phyloP scores from a whole-genome alignment of 2,113 vertebrate genomes.

The Pithys albifrons region DNA sequence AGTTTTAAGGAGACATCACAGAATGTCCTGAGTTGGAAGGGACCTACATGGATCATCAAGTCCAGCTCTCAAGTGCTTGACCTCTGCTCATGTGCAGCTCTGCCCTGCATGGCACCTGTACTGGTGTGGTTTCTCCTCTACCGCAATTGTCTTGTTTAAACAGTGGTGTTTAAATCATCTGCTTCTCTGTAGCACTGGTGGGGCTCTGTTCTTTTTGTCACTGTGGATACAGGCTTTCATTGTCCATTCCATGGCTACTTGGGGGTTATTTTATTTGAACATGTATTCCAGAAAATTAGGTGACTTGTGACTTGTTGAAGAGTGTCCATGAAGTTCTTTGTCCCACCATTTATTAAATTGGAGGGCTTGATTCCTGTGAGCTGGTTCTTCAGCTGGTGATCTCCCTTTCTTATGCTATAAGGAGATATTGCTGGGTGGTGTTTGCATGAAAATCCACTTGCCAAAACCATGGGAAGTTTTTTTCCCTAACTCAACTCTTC shows the following conservation, averaged over 20 bases:
- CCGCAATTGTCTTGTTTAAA: not conserved
- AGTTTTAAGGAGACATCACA: not conserved
- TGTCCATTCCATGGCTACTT: not conserved
- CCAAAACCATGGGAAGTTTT: not conserved
- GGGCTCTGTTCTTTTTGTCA: not conserved
- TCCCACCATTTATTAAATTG: not conserved
- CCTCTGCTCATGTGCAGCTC: not conserved
- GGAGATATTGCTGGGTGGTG: not conserved
- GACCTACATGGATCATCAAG: not conserved
- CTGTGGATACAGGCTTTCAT: not conserved
- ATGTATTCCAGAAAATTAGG: not conserved
- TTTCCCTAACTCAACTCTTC: not conserved
- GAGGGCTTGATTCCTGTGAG: not conserved
- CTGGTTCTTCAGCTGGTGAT: not conserved
- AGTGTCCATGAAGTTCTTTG: not conserved
- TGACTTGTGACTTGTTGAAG: not conserved
- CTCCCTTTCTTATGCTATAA: not conserved
- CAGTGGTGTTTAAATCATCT: not conserved
- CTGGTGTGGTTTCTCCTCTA: not conserved
- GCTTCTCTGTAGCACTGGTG: not conserved
- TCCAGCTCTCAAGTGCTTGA: not conserved
- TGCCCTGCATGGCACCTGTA: not conserved
- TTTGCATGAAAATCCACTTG: not conserved
- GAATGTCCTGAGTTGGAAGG: not conserved
- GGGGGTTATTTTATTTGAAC: not conserved